These are phyloP conservation scores for Eudyptes chrysolophus DNA, from an alignment of 2,113 vertebrate species.

Conservation along the genomic window DNA sequence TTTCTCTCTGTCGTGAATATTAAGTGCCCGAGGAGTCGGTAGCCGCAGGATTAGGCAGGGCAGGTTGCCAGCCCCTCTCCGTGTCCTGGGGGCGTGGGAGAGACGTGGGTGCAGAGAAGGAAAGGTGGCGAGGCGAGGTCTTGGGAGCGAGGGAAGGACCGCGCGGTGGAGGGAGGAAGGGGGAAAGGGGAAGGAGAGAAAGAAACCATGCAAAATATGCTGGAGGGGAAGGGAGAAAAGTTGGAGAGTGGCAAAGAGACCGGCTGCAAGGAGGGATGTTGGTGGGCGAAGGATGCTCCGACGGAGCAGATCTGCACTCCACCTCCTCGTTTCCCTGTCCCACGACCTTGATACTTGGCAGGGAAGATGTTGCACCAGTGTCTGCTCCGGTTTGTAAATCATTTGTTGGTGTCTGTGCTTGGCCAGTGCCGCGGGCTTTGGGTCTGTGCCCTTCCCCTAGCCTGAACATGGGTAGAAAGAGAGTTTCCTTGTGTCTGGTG, in stretches of 20 bases:
- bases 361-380: background rate
- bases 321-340: background rate
- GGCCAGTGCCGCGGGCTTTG: accelerated
- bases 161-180: background rate
- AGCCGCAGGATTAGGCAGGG: conserved; percentile 59
- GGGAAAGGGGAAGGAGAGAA: background rate
- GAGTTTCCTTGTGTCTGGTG: background rate
- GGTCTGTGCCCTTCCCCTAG: background rate
- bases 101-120: background rate
- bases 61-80: background rate
- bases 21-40: conserved; percentile 66
- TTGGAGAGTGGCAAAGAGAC: background rate
- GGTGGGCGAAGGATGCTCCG: accelerated
- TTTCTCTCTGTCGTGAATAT: conserved; percentile 83
- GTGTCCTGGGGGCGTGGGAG: background rate
- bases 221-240: background rate
- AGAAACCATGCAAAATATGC: background rate
- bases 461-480: background rate
- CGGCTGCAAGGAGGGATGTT: background rate
- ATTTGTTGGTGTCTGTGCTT: background rate
- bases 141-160: background rate
- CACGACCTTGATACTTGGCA: background rate
- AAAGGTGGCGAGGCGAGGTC: background rate
- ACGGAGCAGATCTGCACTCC: background rate
- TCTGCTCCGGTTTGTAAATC: background rate